These are phyloP conservation scores for Coleophora deauratella DNA, from an alignment of 2,888 invertebrate species.

Conservation along the genomic window DNA sequence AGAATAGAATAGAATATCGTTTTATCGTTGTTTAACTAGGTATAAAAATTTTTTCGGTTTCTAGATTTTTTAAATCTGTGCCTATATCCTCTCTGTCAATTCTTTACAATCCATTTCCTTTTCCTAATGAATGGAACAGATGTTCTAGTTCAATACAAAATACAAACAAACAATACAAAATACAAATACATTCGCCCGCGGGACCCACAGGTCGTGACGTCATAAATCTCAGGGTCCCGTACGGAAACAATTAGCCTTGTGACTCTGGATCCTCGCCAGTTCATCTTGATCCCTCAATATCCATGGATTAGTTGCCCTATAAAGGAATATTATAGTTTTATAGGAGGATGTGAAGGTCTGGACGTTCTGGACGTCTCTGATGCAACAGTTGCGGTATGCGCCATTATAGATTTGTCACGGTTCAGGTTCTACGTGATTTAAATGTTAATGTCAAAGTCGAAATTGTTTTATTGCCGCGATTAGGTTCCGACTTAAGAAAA, in stretches of 20 bases:
- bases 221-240: conserved; percentile 40
- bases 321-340: not conserved
- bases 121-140: too few species aligned
- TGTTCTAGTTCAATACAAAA: conserved; percentile 42
- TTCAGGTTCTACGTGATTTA: not conserved
- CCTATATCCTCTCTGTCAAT: too few species aligned
- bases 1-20: too few species aligned
- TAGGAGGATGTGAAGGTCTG: not conserved
- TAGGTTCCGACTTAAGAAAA: too few species aligned
- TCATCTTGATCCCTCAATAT: conserved; percentile 14
- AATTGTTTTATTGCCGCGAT: too few species aligned
- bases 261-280: conserved; percentile 33
- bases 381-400: not conserved
- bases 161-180: conserved; percentile 42
- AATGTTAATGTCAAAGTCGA: too few species aligned
- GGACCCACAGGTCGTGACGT: conserved; percentile 42
- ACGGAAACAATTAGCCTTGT: conserved; percentile 54
- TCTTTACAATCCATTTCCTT: too few species aligned
- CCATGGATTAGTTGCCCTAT: not conserved
- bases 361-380: not conserved
- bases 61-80: too few species aligned
- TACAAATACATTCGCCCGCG: conserved; percentile 14
- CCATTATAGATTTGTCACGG: conserved; percentile 4
- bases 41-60: too few species aligned
- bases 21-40: too few species aligned